Evolutionary conservation across 2,888 invertebrate species (phyloP).

Genomic region (Agonopterix heracliana): DNA sequence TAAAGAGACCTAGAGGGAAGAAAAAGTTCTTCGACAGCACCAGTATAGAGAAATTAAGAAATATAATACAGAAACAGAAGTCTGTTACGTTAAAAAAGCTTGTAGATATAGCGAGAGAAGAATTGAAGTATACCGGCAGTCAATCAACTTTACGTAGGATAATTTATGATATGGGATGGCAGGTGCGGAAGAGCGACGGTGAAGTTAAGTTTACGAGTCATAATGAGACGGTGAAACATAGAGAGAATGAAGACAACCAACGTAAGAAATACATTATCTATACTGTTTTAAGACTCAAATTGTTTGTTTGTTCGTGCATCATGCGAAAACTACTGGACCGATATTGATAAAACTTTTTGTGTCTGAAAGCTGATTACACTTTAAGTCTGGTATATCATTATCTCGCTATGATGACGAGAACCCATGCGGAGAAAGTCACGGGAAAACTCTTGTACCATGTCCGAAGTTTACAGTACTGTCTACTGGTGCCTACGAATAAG

Average conservation of each 20-base stretch:
- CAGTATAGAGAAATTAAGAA: background rate
- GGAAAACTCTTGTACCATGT: too few relatives aligned
- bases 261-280: background rate
- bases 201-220: background rate
- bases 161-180: background rate
- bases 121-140: background rate
- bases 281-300: too few relatives aligned
- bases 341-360: too few relatives aligned
- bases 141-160: background rate
- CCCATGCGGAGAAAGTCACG: too few relatives aligned
- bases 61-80: background rate
- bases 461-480: too few relatives aligned
- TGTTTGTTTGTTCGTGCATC: too few relatives aligned
- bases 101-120: background rate
- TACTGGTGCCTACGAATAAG: too few relatives aligned
- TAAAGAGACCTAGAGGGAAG: slow-evolving; percentile 1
- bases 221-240: background rate
- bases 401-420: too few relatives aligned
- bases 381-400: too few relatives aligned
- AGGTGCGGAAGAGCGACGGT: background rate
- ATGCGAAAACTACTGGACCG: too few relatives aligned
- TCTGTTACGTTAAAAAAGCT: background rate
- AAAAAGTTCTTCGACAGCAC: background rate
- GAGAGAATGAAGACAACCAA: background rate
- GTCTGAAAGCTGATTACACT: too few relatives aligned